These are phyloP conservation scores for Sebastes melanostomus DNA, from an alignment of 2,797 vertebrate species.

Conservation along the genomic window DNA sequence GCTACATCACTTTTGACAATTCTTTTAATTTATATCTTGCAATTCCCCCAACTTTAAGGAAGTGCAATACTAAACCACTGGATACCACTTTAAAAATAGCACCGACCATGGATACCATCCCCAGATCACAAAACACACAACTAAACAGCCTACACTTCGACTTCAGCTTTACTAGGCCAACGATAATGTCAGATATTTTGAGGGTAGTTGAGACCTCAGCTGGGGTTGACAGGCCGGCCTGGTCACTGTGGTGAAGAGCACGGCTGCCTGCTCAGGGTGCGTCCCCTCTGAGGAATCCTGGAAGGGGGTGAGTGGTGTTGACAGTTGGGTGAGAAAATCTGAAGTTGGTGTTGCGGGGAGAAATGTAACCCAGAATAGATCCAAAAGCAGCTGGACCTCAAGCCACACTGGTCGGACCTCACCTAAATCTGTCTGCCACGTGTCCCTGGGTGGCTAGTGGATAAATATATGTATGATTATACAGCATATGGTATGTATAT, in stretches of 20 bases:
- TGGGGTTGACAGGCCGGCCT: slow-evolving; percentile 28
- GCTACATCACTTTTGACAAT: not conserved
- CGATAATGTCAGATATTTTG: slow-evolving; percentile 49
- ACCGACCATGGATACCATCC: not conserved
- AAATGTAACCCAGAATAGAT: slow-evolving; percentile 65
- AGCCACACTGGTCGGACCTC: slow-evolving; percentile 63
- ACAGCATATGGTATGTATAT: slow-evolving; percentile 1
- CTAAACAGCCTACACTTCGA: not conserved
- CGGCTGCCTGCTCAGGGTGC: slow-evolving; percentile 59
- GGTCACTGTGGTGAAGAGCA: slow-evolving; percentile 58
- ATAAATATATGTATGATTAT: slow-evolving; percentile 30
- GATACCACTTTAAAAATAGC: not conserved
- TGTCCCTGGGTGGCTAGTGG: slow-evolving; percentile 40
- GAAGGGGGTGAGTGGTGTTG: slow-evolving; percentile 32
- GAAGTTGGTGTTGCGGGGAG: slow-evolving; percentile 51
- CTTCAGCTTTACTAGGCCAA: not conserved
- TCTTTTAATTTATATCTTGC: not conserved
- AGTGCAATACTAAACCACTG: not conserved
- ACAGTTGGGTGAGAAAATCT: slow-evolving; percentile 44
- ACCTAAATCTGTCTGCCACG: slow-evolving; percentile 66
- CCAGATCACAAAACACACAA: not conserved
- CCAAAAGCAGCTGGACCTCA: slow-evolving; percentile 54
- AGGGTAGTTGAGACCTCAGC: slow-evolving; percentile 43
- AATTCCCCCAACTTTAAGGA: not conserved
- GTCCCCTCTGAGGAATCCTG: slow-evolving; percentile 50